Evolutionary conservation across 2,113 vertebrate species (phyloP), one percentile per base, ranked within the genome.

Genomic region (Procavia capensis): DNA sequence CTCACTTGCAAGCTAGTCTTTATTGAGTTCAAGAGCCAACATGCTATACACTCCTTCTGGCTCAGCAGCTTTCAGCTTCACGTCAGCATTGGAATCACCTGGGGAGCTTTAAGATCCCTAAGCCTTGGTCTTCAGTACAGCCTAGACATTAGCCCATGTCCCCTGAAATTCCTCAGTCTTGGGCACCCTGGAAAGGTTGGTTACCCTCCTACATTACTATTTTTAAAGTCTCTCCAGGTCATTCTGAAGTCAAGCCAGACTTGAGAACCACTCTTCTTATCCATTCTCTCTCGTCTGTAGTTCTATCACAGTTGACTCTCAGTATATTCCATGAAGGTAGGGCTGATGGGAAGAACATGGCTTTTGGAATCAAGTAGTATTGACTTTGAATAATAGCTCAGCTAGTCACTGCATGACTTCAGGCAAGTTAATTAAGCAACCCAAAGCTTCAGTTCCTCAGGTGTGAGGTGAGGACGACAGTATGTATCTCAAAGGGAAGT

Each of bases 311-410:
- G 34, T 20, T n/a, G 25, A 54, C 61, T 6, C 47, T 88, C 57
- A 22, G 66, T 2, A 34, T 29, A 75, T 29, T 57, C 41, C 31
- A 10, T 11, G 64, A 61, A 9, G 24, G 31, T 25, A 86, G 27
- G 54, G 31, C 36, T 82, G 85, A 34, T 57, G 2, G 50, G 89
- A 92, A 86, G 36, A 92, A 29, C 1, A 61, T 16, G 43, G n/a
- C 22, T 79, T 95, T 90, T 66, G 82, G 45, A 86, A 78, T 87
- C n/a, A 85, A 20, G 66, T 24, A 24, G 29, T 39, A 79, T 36
- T 86, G 76, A 82, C 16, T 83, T 64, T 68, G 36, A 70, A 64
- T 57, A 87, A 61, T 17, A 93, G 76, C 20, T 90, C 66, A 82
- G 27, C 14, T 9, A 76, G 41, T 27, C n/a, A 54, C 41, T 59